These are phyloP conservation scores for Lepidocolaptes lacrymiger DNA, from an alignment of 2,797 vertebrate species.

Conservation along the genomic window DNA sequence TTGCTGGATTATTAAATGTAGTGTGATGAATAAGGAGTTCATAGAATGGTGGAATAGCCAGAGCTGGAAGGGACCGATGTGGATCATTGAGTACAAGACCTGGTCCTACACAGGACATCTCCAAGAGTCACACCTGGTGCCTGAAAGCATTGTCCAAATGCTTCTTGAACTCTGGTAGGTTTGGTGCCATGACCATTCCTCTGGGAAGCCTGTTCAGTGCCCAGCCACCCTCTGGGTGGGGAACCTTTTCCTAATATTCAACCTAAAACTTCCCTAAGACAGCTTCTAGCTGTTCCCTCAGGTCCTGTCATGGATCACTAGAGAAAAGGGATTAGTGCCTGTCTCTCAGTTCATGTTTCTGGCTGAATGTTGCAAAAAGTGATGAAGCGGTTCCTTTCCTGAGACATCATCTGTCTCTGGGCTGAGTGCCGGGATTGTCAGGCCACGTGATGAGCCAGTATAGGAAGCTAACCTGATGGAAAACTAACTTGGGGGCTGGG, in stretches of 20 bases:
- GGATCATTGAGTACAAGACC: background rate
- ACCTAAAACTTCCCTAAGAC: background rate
- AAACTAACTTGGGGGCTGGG: background rate
- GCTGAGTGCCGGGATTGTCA: background rate
- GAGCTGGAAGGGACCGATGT: background rate
- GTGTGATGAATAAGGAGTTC: background rate
- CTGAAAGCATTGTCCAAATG: background rate
- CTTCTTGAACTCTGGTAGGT: background rate
- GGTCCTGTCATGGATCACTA: background rate
- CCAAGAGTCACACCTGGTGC: accelerated
- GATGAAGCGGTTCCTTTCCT: background rate
- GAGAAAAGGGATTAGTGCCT: background rate
- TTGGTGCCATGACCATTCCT: background rate
- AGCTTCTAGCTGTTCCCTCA: background rate
- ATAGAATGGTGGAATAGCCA: background rate
- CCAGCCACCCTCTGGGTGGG: background rate
- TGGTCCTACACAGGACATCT: background rate
- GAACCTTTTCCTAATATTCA: background rate
- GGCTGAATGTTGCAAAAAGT: background rate
- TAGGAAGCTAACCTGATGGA: background rate
- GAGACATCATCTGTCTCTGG: background rate
- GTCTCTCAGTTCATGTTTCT: background rate
- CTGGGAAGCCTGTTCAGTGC: background rate
- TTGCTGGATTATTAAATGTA: background rate
- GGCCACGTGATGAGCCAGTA: accelerated